Percentiles rank a stretch among this genome's conserved stretches.
phyloP scores from a whole-genome alignment of 2,888 invertebrate genomes.

The Scaptomyza parva region DNA sequence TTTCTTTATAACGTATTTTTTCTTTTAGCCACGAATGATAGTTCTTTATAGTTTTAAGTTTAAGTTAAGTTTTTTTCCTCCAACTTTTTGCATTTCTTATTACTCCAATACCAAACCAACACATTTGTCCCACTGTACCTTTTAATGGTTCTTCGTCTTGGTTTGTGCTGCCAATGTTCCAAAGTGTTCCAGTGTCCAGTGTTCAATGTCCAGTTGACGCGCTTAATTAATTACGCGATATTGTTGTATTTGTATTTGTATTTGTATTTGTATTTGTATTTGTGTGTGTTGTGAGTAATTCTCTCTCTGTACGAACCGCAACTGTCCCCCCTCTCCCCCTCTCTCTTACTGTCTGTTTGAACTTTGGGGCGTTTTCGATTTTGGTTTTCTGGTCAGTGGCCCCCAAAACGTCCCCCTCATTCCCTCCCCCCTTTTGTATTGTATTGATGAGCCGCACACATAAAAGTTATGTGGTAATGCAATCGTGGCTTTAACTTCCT shows the following conservation, averaged over 20 bases:
- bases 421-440: not conserved
- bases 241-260: slow-evolving; percentile 79
- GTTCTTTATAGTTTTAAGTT: too few species aligned
- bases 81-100: not conserved
- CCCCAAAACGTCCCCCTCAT: not conserved
- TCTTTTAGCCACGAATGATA: too few species aligned
- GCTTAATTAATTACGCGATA: slow-evolving; percentile 82
- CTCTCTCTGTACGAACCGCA: slow-evolving; percentile 41
- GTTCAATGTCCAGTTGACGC: slow-evolving; percentile 79
- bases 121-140: slow-evolving; percentile 52
- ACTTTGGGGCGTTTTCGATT: slow-evolving; percentile 11
- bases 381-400: slow-evolving; percentile 42
- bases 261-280: too few species aligned
- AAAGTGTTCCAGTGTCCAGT: slow-evolving; percentile 70
- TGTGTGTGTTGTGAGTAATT: slow-evolving; percentile 70
- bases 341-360: slow-evolving; percentile 1
- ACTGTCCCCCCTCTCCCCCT: not conserved
- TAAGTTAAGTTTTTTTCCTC: too few species aligned
- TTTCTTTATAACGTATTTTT: too few species aligned
- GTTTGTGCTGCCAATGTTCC: slow-evolving; percentile 16
- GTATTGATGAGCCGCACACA: slow-evolving; percentile 50
- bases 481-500: slow-evolving; percentile 52
- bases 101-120: too few species aligned
- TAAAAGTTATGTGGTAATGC: slow-evolving; percentile 68
- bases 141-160: slow-evolving; percentile 13